phyloP scores from a whole-genome alignment of 2,113 vertebrate species.

The Lagenorhynchus albirostris region DNA sequence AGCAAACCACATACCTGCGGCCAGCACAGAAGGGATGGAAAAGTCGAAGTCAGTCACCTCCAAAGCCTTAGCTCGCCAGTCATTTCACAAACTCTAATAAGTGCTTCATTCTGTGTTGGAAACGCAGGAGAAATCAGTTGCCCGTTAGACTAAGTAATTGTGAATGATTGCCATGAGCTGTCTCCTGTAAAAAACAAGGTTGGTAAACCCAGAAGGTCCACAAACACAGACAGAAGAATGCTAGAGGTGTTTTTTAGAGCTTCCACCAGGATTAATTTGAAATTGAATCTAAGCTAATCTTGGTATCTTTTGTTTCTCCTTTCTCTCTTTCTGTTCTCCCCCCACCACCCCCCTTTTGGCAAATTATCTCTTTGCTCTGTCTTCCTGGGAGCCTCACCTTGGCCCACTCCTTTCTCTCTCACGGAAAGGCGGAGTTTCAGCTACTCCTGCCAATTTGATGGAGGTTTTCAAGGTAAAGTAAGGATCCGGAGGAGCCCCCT shows the following conservation, averaged over 20 bases:
- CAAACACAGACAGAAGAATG: neutral
- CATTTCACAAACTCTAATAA: neutral
- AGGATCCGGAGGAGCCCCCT: neutral
- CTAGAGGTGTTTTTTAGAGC: neutral
- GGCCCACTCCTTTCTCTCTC: slow-evolving; percentile 5
- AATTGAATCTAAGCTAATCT: slow-evolving; percentile 44
- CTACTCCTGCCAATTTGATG: neutral
- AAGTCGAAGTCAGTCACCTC: slow-evolving; percentile 29
- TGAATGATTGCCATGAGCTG: neutral
- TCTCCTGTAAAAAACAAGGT: neutral
- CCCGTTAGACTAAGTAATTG: neutral
- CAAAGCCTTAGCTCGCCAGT: neutral
- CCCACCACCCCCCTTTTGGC: neutral
- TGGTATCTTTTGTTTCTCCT: neutral
- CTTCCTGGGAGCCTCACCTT: neutral
- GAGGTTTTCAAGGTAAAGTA: slow-evolving; percentile 12
- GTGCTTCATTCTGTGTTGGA: neutral
- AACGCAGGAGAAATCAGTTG: neutral
- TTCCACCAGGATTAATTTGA: neutral
- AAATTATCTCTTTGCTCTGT: neutral
- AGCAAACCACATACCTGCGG: slow-evolving; percentile 55
- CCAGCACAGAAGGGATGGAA: slow-evolving; percentile 17
- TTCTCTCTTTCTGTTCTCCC: neutral
- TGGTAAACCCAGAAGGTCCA: slow-evolving; percentile 34
- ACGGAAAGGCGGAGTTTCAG: neutral